phyloP scores from a whole-genome alignment of 2,113 vertebrate species.

The Rhea pennata region DNA sequence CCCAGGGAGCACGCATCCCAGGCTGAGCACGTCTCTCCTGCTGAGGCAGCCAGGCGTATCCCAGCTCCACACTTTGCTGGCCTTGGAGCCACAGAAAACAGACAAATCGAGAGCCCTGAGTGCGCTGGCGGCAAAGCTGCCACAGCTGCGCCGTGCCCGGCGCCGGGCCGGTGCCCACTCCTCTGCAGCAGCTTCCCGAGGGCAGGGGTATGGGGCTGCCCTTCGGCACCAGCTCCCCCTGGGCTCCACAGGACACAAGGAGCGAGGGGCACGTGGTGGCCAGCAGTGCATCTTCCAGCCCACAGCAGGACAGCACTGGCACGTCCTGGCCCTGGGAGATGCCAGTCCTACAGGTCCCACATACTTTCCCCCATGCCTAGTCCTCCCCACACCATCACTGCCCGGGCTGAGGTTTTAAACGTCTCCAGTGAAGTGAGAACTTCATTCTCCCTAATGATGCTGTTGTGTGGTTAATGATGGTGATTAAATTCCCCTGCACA shows the following conservation, averaged over 20 bases:
- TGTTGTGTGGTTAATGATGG: slow-evolving; percentile 62
- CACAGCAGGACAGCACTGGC: background rate
- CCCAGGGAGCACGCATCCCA: fast-evolving
- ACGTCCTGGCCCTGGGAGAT: background rate
- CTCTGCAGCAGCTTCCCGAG: background rate
- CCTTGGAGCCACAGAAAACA: background rate
- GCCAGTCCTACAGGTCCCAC: background rate
- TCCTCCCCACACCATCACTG: fast-evolving
- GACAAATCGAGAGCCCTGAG: background rate
- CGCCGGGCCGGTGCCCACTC: background rate
- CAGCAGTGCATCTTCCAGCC: background rate
- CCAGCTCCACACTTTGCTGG: background rate
- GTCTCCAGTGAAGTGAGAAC: slow-evolving; percentile 59
- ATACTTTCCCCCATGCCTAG: fast-evolving
- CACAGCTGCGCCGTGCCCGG: fast-evolving
- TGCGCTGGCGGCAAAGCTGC: background rate
- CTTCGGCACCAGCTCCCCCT: fast-evolving
- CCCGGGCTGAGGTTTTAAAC: background rate
- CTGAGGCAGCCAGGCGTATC: background rate
- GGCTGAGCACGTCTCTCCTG: too few relatives aligned
- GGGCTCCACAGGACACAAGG: fast-evolving
- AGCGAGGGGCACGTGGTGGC: fast-evolving
- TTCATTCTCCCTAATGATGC: slow-evolving; percentile 62
- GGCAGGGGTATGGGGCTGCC: fast-evolving
- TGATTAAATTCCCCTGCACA: slow-evolving; percentile 64